These are phyloP conservation scores for Tenodera sinensis DNA, from an alignment of 2,888 invertebrate genomes.

Conservation along the genomic window DNA sequence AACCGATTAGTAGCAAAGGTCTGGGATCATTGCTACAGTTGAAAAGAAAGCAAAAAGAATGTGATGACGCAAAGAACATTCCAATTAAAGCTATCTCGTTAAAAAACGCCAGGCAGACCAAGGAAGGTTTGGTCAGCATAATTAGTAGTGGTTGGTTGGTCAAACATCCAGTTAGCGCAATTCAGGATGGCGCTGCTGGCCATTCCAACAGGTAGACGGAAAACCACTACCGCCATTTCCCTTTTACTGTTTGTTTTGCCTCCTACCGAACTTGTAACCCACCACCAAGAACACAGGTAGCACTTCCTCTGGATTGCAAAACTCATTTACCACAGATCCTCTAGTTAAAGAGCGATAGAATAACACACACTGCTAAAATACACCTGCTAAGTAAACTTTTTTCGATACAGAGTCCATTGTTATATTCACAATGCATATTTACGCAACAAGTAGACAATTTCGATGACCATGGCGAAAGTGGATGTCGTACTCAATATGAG, in stretches of 20 bases:
- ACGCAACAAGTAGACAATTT: too few relatives aligned
- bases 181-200: neutral
- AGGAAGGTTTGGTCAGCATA: neutral
- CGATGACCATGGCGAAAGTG: too few relatives aligned
- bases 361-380: too few relatives aligned
- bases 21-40: neutral
- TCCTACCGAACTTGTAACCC: neutral
- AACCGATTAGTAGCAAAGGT: too few relatives aligned
- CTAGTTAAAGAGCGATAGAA: neutral
- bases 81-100: neutral
- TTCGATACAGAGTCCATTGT: too few relatives aligned
- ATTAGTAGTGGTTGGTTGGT: neutral
- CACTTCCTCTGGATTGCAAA: neutral
- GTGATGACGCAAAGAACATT: neutral
- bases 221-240: neutral
- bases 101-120: neutral
- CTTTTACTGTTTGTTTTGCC: neutral
- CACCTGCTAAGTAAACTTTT: too few relatives aligned
- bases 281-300: neutral
- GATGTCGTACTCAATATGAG: too few relatives aligned
- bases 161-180: neutral
- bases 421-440: too few relatives aligned
- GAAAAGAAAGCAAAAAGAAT: neutral
- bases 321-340: neutral
- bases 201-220: neutral